Evolutionary conservation across 2,888 invertebrate species (phyloP), one percentile per base, ranked within the genome.

Genomic region (Cantharis lateralis): DNA sequence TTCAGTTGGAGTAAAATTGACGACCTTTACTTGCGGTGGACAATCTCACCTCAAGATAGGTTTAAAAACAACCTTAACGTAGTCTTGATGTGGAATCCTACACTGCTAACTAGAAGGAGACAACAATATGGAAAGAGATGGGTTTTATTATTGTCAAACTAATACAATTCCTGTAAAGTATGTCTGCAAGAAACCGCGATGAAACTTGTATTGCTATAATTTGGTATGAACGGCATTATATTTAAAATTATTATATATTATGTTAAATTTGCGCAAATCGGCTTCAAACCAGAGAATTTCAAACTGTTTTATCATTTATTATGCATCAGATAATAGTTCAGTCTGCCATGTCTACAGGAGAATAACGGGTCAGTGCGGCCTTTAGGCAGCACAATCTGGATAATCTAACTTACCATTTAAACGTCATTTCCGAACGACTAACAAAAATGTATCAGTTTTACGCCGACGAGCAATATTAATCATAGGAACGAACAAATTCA

Each of bases 171-270:
- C n/a, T 48, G n/a, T 48, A 48, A n/a, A 48, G 48, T 48, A 48
- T 48, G 48, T n/a, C 48, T 74, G 74, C 75, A 71, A 62, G 81
- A 81, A 81, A 81, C 81, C 80, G 80, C 81, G 82, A 82, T 83
- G 83, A 83, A 81, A 80, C 82, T 81, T 80, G 81, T 78, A 81
- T 83, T 82, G 79, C 82, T 81, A 83, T 83, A 84, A 84, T 84
- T 84, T 84, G 82, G 81, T 82, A 83, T 82, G 83, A 83, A 84
- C 83, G 84, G 83, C 13, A 32, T 48, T 83, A 82, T 78, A 83
- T 82, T 83, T 83, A 81, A 82, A 24, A 24, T 24, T 24, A 83
- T 84, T 83, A 83, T 84, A 83, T 83, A 82, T 83, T 82, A 81
- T 79, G 78, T 48, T n/a, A 48, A 48, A 48, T n/a, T 48, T 48